Conservation (phyloP, 2,888 invertebrate genomes). For the Netelia virgata region DNA sequence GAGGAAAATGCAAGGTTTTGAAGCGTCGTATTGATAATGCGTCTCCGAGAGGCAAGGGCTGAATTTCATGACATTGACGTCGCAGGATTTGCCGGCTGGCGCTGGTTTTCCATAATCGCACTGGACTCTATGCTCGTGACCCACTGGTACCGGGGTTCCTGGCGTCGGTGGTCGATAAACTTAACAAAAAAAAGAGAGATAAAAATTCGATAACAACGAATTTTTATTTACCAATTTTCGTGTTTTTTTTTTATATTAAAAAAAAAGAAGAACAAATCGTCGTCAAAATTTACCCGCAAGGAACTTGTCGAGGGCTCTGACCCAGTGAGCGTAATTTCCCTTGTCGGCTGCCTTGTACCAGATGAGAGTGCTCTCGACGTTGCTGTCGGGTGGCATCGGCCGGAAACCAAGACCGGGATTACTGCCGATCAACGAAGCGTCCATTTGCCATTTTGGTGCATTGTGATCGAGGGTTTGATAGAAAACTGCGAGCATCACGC, state of each 20-base stretch:
- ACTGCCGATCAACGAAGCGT: slow-evolving; percentile 94
- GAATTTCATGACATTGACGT: slow-evolving; percentile 91
- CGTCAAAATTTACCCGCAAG: slow-evolving; percentile 87
- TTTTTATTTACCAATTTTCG: too few species aligned
- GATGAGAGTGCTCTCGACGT: slow-evolving; percentile 98
- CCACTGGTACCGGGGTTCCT: slow-evolving; percentile 57
- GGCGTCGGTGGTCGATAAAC: slow-evolving; percentile 81
- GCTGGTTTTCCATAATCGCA: slow-evolving; percentile 89
- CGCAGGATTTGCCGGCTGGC: slow-evolving; percentile 91
- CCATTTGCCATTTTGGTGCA: slow-evolving; percentile 96
- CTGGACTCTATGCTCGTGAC: slow-evolving; percentile 87
- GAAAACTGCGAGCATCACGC: slow-evolving; percentile 97
- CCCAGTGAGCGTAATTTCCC: slow-evolving; percentile 93
- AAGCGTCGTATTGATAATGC: slow-evolving; percentile 94
- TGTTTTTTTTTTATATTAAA: neutral
- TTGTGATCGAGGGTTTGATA: slow-evolving; percentile 95
- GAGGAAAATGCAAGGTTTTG: slow-evolving; percentile 97
- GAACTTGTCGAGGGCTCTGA: slow-evolving; percentile 91
- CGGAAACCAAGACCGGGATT: slow-evolving; percentile 99
- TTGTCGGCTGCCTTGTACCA: slow-evolving; percentile 94
- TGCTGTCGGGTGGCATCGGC: slow-evolving; percentile 96
- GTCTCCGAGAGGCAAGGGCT: slow-evolving; percentile 91
- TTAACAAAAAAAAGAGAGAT: slow-evolving; percentile 72
- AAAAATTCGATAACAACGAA: slow-evolving; percentile 2
- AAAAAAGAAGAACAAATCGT: neutral